Percentiles rank a stretch among this genome's conserved stretches.
Conservation (phyloP, 2,113 vertebrate species). For the Chloroceryle aenea region DNA sequence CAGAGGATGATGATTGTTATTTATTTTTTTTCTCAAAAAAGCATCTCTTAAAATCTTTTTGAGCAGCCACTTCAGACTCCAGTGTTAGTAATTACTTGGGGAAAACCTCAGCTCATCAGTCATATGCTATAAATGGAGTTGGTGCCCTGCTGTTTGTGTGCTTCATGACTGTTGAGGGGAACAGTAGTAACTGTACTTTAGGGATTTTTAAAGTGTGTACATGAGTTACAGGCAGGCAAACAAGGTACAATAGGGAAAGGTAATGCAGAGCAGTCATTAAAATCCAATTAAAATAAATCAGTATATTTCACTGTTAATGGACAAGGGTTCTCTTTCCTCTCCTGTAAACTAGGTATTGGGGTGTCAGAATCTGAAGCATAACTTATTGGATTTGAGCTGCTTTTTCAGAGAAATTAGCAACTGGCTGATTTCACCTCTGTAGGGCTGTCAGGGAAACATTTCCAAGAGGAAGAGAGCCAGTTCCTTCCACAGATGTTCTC, state of each 20-base stretch:
- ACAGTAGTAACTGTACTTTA: neutral
- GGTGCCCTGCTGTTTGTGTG: neutral
- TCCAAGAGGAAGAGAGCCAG: neutral
- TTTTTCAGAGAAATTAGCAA: neutral
- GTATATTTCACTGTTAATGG: neutral
- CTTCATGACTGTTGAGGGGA: neutral
- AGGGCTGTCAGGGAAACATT: conserved; percentile 38
- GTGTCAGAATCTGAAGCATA: neutral
- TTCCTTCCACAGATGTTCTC: neutral
- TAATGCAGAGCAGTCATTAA: neutral
- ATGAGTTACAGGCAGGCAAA: neutral
- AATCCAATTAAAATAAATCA: conserved; percentile 13
- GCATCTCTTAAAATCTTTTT: neutral
- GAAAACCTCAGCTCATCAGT: neutral
- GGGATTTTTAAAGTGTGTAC: neutral
- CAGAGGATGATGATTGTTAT: neutral
- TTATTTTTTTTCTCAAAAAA: neutral
- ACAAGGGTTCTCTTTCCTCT: neutral
- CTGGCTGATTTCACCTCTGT: neutral
- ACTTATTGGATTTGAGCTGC: neutral
- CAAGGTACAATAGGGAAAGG: neutral
- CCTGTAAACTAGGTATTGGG: neutral
- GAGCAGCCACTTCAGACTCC: neutral
- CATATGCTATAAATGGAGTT: neutral
- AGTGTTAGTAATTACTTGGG: neutral